Evolutionary conservation across 37 sponge, comb jelly and placozoan genomes (phyloP).

Genomic region (Petrosia ficiformis): DNA sequence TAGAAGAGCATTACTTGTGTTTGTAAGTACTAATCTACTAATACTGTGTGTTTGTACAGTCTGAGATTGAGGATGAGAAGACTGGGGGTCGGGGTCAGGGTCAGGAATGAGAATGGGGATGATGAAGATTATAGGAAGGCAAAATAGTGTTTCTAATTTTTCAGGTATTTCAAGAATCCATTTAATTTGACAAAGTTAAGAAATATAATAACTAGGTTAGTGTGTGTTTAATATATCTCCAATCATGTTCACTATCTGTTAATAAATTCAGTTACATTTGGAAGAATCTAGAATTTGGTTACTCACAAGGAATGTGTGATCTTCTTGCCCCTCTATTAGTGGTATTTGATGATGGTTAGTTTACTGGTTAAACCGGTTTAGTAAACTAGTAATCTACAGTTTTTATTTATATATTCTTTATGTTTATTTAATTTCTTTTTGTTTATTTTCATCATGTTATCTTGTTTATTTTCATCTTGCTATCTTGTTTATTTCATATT

Average conservation of each 20-base stretch:
- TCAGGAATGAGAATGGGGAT: too few relatives aligned
- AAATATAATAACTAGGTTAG: slow-evolving; percentile 61
- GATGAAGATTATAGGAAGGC: too few relatives aligned
- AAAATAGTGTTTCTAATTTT: slow-evolving; percentile 2
- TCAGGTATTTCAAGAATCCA: neutral
- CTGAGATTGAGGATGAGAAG: too few relatives aligned
- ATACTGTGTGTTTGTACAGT: too few relatives aligned
- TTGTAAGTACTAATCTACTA: too few relatives aligned
- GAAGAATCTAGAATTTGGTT: slow-evolving; percentile 64
- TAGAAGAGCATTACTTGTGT: too few relatives aligned
- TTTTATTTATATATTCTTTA: neutral
- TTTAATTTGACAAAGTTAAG: slow-evolving; percentile 56
- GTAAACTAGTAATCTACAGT: neutral
- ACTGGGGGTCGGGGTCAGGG: too few relatives aligned
- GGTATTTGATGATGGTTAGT: slow-evolving; percentile 64
- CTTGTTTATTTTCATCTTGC: neutral
- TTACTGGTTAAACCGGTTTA: too few relatives aligned
- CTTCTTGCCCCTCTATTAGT: slow-evolving; percentile 92
- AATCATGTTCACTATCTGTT: neutral
- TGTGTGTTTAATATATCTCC: neutral
- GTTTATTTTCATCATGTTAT: neutral
- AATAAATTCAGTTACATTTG: slow-evolving; percentile 69
- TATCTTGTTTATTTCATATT: neutral
- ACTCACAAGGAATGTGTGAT: slow-evolving; percentile 96
- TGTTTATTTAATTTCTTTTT: neutral